A percentile compares a stretch with the other conserved stretches of the same genome.
Conservation (phyloP, 1,140 invertebrate species). For the Gryllus bimaculatus region DNA sequence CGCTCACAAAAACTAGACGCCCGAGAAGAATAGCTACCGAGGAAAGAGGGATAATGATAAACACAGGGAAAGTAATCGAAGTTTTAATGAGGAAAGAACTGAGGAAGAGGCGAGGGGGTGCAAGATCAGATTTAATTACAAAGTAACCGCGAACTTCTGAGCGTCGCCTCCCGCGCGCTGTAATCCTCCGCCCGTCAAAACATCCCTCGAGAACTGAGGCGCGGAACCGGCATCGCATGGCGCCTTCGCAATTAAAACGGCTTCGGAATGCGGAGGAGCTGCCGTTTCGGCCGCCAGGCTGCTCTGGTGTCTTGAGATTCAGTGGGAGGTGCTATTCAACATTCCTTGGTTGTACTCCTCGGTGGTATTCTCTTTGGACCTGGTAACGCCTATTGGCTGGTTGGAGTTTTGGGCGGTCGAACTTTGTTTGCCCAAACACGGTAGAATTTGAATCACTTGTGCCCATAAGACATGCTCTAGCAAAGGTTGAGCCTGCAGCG, state of each 20-base stretch:
- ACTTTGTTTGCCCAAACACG: too few relatives aligned
- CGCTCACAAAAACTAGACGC: too few relatives aligned
- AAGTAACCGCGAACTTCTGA: conserved; percentile 3
- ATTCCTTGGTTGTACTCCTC: too few relatives aligned
- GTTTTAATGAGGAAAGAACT: conserved; percentile 1
- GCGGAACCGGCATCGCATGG: background rate
- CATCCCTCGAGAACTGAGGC: background rate
- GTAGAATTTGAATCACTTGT: too few relatives aligned
- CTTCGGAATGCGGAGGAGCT: background rate
- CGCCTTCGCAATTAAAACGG: background rate
- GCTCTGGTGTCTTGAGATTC: too few relatives aligned
- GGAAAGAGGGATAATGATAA: background rate
- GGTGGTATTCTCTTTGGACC: too few relatives aligned
- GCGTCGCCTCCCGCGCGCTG: background rate
- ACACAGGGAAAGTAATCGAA: background rate
- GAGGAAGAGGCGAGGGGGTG: background rate
- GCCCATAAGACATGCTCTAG: too few relatives aligned
- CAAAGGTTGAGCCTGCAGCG: too few relatives aligned
- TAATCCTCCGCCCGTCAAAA: background rate
- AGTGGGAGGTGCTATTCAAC: too few relatives aligned
- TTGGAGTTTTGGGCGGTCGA: too few relatives aligned
- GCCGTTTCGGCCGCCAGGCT: too few relatives aligned
- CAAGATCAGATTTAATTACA: conserved; percentile 1
- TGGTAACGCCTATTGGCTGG: too few relatives aligned
- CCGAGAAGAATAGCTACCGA: background rate